Conservation (phyloP, 2,888 invertebrate genomes). For the Tanypteryx hageni region DNA sequence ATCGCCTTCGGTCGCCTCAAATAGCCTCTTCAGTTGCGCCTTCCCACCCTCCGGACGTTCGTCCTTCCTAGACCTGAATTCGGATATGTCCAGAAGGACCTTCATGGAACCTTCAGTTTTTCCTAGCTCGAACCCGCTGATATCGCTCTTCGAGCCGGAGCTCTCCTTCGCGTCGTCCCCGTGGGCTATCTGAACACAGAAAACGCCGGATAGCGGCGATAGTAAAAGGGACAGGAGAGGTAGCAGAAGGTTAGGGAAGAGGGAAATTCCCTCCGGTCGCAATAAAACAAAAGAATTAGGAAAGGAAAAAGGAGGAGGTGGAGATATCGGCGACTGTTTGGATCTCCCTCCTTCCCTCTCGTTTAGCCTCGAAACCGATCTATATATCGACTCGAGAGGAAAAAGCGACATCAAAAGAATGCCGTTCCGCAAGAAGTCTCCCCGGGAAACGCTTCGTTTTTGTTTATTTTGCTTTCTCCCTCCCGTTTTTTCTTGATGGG, state of each 20-base stretch:
- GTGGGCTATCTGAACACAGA: neutral
- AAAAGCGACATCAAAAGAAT: constrained; percentile 5
- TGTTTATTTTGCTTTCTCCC: neutral
- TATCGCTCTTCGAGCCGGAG: neutral
- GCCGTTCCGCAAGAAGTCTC: neutral
- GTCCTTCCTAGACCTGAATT: constrained; percentile 21
- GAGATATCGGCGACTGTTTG: constrained; percentile 47
- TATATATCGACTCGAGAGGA: constrained; percentile 52
- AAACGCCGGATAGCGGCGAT: neutral
- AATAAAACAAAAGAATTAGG: neutral
- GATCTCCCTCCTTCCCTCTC: neutral
- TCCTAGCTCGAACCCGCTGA: neutral
- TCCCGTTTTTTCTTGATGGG: neutral
- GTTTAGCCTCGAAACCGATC: constrained; percentile 30
- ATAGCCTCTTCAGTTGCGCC: neutral
- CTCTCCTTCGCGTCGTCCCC: neutral
- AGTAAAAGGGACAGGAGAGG: neutral
- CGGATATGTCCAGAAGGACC: constrained; percentile 33
- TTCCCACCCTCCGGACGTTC: neutral
- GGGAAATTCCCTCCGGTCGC: neutral
- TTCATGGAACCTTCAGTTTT: neutral
- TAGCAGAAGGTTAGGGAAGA: neutral
- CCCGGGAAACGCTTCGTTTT: neutral
- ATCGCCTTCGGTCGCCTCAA: constrained; percentile 68
- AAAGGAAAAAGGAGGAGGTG: constrained; percentile 19